Evolutionary conservation across 2,888 invertebrate species (phyloP).

Genomic region (Proisotoma minuta): DNA sequence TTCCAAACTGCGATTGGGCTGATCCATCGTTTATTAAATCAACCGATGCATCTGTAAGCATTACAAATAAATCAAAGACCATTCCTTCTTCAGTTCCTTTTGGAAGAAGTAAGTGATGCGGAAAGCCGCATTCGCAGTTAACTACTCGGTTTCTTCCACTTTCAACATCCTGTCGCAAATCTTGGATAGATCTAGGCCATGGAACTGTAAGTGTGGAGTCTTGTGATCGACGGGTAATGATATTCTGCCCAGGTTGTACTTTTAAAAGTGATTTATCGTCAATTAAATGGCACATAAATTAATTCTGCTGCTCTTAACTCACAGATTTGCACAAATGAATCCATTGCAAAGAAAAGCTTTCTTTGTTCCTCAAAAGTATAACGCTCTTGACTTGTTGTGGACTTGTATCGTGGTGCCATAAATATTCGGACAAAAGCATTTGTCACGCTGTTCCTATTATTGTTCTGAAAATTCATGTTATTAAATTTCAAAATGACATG

Average conservation of each 20-base stretch:
- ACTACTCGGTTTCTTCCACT: background rate
- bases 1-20: background rate
- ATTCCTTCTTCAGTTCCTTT: conserved; percentile 16
- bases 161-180: conserved; percentile 48
- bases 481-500: background rate
- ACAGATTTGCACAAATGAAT: conserved; percentile 64
- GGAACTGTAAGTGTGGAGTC: conserved; percentile 79
- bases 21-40: background rate
- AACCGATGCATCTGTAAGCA: conserved; percentile 7
- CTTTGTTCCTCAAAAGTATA: conserved; percentile 59
- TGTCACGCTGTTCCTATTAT: conserved; percentile 50
- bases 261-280: conserved; percentile 25
- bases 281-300: background rate
- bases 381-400: conserved; percentile 56
- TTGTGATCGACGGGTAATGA: conserved; percentile 61
- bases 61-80: conserved; percentile 17
- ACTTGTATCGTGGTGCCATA: conserved; percentile 58
- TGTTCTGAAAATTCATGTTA: conserved; percentile 43
- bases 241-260: conserved; percentile 60
- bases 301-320: conserved; percentile 51
- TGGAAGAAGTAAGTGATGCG: conserved; percentile 66
- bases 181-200: conserved; percentile 63
- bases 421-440: conserved; percentile 66
- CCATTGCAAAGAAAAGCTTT: conserved; percentile 64
- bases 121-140: conserved; percentile 60